Evolutionary conservation across 2,797 vertebrate species (phyloP), one percentile per base, ranked within the genome.

Genomic region (Rhyacichthys aspro): DNA sequence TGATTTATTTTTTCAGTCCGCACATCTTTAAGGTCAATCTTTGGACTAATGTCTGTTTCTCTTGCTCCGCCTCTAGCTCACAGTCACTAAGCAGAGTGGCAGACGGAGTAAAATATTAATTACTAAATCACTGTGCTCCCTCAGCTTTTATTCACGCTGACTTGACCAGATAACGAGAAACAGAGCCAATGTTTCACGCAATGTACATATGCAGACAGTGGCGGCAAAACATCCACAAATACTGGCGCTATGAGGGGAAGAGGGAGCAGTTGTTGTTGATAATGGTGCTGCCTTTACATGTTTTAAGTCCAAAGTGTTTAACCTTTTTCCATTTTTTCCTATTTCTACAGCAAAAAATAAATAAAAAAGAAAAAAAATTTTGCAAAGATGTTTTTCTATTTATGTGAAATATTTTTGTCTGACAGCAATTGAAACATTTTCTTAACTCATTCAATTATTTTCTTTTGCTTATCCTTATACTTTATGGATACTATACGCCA

Each of bases 91-190:
- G 86, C 88, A 83, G 80, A 90, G 85, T 88, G 87, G 87, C 86
- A 88, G 88, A 88, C 80, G 45, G 79, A 86, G 79, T 90, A 79
- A 89, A 91, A 90, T 90, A 91, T 91, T 89, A 87, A 90, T 88
- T 86, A 84, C 80, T 74, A 88, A 91, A 91, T 90, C 90, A 87
- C 85, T 83, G 84, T 70, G 73, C 83, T 86, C 81, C 72, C 76
- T 82, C 86, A 83, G 86, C 85, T 84, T 86, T 85, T 87, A 85
- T 87, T 84, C 81, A 83, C 82, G 81, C 87, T 90, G 83, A 86
- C 87, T 88, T 88, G 74, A 88, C 83, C 76, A 64, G 84, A 84
- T 82, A 82, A 82, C 70, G 34, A 82, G 85, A 82, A 83, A 77
- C 67, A 49, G 80, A 87, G 76, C 74, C 72, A 48, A 82, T 73